These are phyloP conservation scores for Danio tinwini DNA, from an alignment of 2,797 vertebrate species.

Conservation along the genomic window DNA sequence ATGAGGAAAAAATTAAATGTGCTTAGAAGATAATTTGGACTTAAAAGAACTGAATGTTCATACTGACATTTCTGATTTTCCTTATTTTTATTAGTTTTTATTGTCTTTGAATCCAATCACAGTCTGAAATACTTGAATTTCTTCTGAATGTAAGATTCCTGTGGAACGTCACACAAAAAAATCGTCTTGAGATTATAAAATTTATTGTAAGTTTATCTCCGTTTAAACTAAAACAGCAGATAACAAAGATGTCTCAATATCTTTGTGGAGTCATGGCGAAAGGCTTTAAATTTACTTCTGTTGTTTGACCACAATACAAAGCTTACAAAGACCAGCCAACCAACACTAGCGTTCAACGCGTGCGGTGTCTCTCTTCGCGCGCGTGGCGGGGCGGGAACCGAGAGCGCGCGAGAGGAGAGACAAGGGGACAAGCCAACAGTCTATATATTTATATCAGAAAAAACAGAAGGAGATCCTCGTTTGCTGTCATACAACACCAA, in stretches of 20 bases:
- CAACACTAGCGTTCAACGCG: not conserved
- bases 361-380: slow-evolving; percentile 40
- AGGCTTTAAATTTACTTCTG: not conserved
- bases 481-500: not conserved
- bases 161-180: not conserved
- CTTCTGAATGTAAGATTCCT: not conserved
- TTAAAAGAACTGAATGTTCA: too few relatives aligned
- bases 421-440: slow-evolving; percentile 30
- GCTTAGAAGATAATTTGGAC: too few relatives aligned
- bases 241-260: not conserved
- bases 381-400: slow-evolving; percentile 42
- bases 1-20: too few relatives aligned
- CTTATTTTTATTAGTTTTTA: too few relatives aligned
- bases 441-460: slow-evolving; percentile 3
- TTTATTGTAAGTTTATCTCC: not conserved
- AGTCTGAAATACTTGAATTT: not conserved
- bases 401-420: slow-evolving; percentile 29
- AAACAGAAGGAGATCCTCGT: not conserved
- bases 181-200: not conserved
- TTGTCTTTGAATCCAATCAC: too few relatives aligned
- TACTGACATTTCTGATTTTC: too few relatives aligned
- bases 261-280: not conserved
- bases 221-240: not conserved
- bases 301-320: not conserved
- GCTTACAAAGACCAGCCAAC: not conserved